These are phyloP conservation scores for Protobothrops flavoviridis DNA, from an alignment of 2,113 vertebrate species.

Conservation along the genomic window DNA sequence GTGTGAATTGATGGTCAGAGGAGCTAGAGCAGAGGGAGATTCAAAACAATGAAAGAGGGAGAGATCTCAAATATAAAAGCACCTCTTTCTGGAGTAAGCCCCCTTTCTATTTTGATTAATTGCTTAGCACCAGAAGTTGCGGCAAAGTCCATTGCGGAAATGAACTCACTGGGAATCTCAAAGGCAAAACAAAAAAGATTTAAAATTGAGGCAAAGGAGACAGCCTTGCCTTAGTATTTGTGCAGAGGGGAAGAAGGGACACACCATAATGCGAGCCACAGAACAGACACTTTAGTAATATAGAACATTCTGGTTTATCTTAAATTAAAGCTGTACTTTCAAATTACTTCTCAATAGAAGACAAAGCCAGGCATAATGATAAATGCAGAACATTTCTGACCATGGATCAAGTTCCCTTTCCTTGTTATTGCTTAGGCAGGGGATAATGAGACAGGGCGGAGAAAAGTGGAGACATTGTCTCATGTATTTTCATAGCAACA, in stretches of 20 bases:
- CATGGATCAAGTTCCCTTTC: not conserved
- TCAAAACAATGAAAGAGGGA: slow-evolving; percentile 42
- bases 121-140: slow-evolving; percentile 46
- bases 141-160: slow-evolving; percentile 22
- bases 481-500: not conserved
- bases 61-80: slow-evolving; percentile 29
- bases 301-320: slow-evolving; percentile 7
- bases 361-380: not conserved
- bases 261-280: not conserved
- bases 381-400: not conserved
- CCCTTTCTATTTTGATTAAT: slow-evolving; percentile 50
- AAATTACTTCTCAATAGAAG: not conserved
- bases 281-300: not conserved
- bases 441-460: not conserved
- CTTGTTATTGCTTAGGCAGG: not conserved
- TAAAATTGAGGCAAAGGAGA: slow-evolving; percentile 20
- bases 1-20: slow-evolving; percentile 41
- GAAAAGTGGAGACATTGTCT: not conserved
- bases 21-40: slow-evolving; percentile 26
- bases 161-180: slow-evolving; percentile 41
- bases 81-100: slow-evolving; percentile 15
- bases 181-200: slow-evolving; percentile 38
- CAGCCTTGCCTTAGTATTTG: slow-evolving; percentile 1
- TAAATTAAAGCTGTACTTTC: not conserved
- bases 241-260: not conserved